Percentiles rank a stretch among this genome's conserved stretches.
Conservation (phyloP, 64 coral and sea anemone species). For the Dendrophyllia cribrosa region DNA sequence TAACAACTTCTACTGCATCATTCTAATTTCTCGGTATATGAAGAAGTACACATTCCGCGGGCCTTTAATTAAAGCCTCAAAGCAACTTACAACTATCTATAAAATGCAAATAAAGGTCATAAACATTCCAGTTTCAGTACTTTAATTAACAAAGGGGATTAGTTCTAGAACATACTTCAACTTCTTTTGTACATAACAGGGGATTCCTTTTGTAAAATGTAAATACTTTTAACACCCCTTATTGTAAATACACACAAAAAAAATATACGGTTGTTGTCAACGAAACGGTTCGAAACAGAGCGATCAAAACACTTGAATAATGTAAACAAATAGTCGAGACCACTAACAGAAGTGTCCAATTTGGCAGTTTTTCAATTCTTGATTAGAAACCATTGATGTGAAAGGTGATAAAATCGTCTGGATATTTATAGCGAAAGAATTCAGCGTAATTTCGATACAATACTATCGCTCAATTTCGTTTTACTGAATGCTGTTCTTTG, state of each 20-base stretch:
- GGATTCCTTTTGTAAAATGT: background rate
- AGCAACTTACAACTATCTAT: too few relatives aligned
- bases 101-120: too few relatives aligned
- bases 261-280: background rate
- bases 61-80: too few relatives aligned
- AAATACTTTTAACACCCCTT: background rate
- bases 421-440: background rate
- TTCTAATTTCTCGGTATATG: too few relatives aligned
- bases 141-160: background rate
- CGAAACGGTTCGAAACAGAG: background rate
- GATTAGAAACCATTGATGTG: background rate
- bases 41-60: too few relatives aligned
- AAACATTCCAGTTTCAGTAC: background rate
- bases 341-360: background rate
- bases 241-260: background rate
- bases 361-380: too few relatives aligned
- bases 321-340: slow-evolving; percentile 9
- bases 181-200: background rate
- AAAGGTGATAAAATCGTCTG: background rate
- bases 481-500: background rate
- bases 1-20: too few relatives aligned
- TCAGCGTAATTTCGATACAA: background rate
- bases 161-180: background rate
- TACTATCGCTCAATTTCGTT: background rate
- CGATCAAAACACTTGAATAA: background rate